Evolutionary conservation across 53 echinoderm and acorn worm genomes (phyloP), one percentile per base, ranked within the genome.

Genomic region (Temnopleurus reevesii): DNA sequence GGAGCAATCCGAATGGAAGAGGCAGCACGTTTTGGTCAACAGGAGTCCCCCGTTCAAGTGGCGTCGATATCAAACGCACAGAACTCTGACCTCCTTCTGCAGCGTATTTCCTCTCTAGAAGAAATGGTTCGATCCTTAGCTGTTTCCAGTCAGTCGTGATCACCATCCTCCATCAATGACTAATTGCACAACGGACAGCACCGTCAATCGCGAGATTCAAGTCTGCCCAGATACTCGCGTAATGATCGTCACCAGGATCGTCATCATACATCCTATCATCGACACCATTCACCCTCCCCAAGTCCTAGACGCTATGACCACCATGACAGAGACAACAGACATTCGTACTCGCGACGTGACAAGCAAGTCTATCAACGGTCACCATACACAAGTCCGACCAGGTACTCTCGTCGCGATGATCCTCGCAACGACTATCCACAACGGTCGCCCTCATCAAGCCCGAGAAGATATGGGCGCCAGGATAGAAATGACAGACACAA

Each of bases 1-100:
- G 77, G 76, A 26, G 86, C 90, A 1, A 54, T 86, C 1, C 86
- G 55, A 54, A 46, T 90, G 8, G 93, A 93, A 36, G 59, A 79
- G 2, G 92, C 92, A 55, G 38, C 30, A 24, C 49, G 5, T 26
- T 5, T 81, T 5, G 53, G 81, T 18, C 77, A 77, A 45, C 77
- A n/a, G 4, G 66, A 36, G 26, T 8, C 4, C 33, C 65, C 49
- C 76, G 33, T 82, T 35, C 56, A 77, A 34, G 66, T 65, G 84
- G 17, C 49, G 24, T 12, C 29, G 64, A 54, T 21, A 46, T 29
- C 53, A 41, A 26, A 23, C 66, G 30, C 76, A 31, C 29, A 30
- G 51, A 65, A 8, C 36, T 34, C 66, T 28, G 66, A 23, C 9
- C 28, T 13, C 15, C 36, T 65, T 15, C 15, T 17, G 31, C 66